Base-by-base conservation (phyloP, 37 sponge, comb jelly and placozoan genomes). In the Lycopodina hypogea region DNA sequence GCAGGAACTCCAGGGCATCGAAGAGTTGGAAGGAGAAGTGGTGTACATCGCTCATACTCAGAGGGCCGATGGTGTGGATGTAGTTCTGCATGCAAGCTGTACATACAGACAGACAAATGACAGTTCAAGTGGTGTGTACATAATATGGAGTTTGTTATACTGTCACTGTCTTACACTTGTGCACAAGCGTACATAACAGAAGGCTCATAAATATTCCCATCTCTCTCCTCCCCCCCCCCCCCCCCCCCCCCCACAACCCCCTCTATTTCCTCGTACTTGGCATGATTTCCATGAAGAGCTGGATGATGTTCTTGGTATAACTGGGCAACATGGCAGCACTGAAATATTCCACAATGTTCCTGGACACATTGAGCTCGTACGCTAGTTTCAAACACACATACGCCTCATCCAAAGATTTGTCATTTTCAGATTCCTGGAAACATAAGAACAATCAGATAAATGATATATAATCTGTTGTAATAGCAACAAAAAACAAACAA, bases 1-100 rank as follows among this genome's bases (percentile, higher is more conserved):
- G 89, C 0, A 88, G 89, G 65, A 48, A 88, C 42, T 88, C 89
- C 22, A 88, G 69, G 28, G 89, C 89, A 39, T 83, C 79, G 78
- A 82, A 88, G 37, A 88, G 55, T 77, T 88, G 89, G 56, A 51
- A 88, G 39, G 79, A 51, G 39, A 72, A 88, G 70, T 88, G 70
- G 52, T 71, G 78, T n/a, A 77, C 72, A 15, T 82, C 59, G 0
- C 72, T 79, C 4, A 65, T 18, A 30, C 68, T 18, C 4, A 88
- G 48, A 8, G 89, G 89, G 0, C 89, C 89, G 36, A 61, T 64
- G 41, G 51, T 60, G 55, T n/a, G 64, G 24, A 88, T 39, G 28
- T 58, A 82, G 52, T 36, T 61, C 28, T 88, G 79, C 48, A 88
- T 35, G 56, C 75, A 88, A 6, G 63, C 89, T 88, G 68, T 22